Evolutionary conservation across 2,888 invertebrate genomes (phyloP).

Genomic region (Plusia festucae): DNA sequence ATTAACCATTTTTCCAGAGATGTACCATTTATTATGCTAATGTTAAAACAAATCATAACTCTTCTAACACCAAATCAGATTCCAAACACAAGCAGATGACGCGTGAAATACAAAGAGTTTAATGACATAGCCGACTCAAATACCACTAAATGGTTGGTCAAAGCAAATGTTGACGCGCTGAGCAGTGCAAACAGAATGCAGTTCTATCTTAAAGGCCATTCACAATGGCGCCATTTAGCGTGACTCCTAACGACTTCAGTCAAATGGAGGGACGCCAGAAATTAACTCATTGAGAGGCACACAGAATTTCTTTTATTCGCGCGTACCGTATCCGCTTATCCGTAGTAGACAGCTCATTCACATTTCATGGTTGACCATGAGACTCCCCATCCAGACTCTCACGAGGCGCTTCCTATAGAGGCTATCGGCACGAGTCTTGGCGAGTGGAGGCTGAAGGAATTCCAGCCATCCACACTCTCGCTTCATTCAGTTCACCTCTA

Average conservation of each 20-base stretch:
- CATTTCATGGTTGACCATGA: too few species aligned
- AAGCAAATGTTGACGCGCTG: constrained; percentile 54
- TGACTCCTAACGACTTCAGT: too few species aligned
- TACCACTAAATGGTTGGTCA: constrained; percentile 53
- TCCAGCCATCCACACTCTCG: too few species aligned
- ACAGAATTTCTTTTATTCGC: too few species aligned
- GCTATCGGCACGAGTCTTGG: too few species aligned
- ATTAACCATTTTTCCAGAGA: too few species aligned
- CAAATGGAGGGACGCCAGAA: background rate
- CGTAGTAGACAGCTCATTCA: too few species aligned
- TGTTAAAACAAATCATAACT: constrained; percentile 5
- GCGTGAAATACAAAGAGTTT: constrained; percentile 47
- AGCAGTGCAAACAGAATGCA: constrained; percentile 55
- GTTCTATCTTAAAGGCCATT: constrained; percentile 22
- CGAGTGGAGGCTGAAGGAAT: too few species aligned
- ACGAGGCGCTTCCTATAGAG: too few species aligned
- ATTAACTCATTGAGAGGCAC: background rate
- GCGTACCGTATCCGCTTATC: too few species aligned
- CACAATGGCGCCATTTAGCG: background rate
- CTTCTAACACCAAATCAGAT: constrained; percentile 46
- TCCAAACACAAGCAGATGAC: constrained; percentile 52
- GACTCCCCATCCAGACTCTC: too few species aligned
- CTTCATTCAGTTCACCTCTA: too few species aligned
- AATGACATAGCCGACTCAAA: constrained; percentile 49
- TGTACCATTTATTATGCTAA: background rate